Percentiles rank a stretch among this genome's conserved stretches.
Evolutionary conservation across 1,140 invertebrate genomes (phyloP).

Genomic region (Xylocopa sonorina): DNA sequence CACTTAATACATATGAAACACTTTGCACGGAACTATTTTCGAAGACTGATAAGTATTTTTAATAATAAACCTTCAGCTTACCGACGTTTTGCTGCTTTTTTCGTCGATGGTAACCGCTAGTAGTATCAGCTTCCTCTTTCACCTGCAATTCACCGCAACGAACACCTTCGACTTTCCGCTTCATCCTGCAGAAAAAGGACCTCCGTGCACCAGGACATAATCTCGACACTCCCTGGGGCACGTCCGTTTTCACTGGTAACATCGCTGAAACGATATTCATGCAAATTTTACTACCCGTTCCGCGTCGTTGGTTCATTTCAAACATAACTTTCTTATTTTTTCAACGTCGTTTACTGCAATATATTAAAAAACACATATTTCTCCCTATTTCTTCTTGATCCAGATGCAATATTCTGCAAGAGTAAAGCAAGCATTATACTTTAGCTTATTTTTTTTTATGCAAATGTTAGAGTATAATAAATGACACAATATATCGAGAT

Average conservation of each 20-base stretch:
- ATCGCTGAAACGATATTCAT: slow-evolving; percentile 86
- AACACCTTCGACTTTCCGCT: slow-evolving; percentile 85
- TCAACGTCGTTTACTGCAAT: too few species aligned
- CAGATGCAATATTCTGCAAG: too few species aligned
- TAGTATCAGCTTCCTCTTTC: slow-evolving; percentile 89
- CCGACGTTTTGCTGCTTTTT: slow-evolving; percentile 87
- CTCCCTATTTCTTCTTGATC: too few species aligned
- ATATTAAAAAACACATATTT: too few species aligned
- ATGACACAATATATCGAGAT: neutral
- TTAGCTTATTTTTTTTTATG: too few species aligned
- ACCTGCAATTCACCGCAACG: slow-evolving; percentile 80
- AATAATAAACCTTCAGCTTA: slow-evolving; percentile 62
- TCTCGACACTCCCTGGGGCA: slow-evolving; percentile 88
- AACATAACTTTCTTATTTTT: too few species aligned
- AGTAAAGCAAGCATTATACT: too few species aligned
- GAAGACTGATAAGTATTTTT: too few species aligned
- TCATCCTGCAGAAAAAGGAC: slow-evolving; percentile 97
- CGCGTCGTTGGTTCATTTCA: too few species aligned
- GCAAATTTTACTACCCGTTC: neutral
- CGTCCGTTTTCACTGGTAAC: slow-evolving; percentile 94
- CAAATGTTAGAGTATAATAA: too few species aligned
- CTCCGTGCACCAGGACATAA: slow-evolving; percentile 93
- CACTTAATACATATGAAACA: too few species aligned
- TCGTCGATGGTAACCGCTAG: slow-evolving; percentile 84
- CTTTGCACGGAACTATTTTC: too few species aligned